Base-by-base conservation (phyloP, 2,113 vertebrate species). In the Ploceus nigricollis region DNA sequence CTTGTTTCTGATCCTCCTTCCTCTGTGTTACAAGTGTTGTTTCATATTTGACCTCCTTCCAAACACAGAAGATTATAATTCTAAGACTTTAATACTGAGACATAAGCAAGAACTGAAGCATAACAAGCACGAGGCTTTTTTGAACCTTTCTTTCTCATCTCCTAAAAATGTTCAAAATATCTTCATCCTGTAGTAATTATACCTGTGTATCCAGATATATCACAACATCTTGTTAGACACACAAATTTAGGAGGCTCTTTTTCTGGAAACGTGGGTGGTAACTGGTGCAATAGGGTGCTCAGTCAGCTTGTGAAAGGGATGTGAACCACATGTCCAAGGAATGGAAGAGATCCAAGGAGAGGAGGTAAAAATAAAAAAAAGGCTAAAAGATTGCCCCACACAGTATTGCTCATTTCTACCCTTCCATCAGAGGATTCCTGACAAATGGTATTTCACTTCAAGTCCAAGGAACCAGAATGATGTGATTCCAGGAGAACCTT, bases 1-100 rank as follows among this genome's bases (percentile, higher is more conserved):
- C 92, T 92, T 76, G 82, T 90, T 97, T 95, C 37, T 83, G 89
- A 93, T 94, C 72, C 65, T 80, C 63, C 89, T 90, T 78, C 48
- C 87, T 90, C 45, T 56, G 60, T 57, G 44, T 58, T 88, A 70
- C 27, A 92, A 84, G 42, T 30, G 58, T 75, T 92, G 50, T 85
- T 94, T 90, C 28, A 3, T 84, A 60, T 71, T 75, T 89, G 81
- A 92, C 82, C 75, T 92, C 87, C 44, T 94, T 93, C 72, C 84
- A 93, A 95, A 91, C 80, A 87, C 40, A 91, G 78, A 50, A 87
- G 94, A 88, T 66, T 57, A 20, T 71, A 90, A 91, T 25, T 83
- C 51, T 64, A 89, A 80, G 66, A 81, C 45, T 91, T 91, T 50
- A 90, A 81, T 81, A 64, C 25, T 13, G 71, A 64, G 42, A 90